Percentiles rank a stretch among this genome's conserved stretches.
These are phyloP conservation scores for Oreotrochilus melanogaster DNA, from an alignment of 2,113 vertebrate species.

Conservation along the genomic window DNA sequence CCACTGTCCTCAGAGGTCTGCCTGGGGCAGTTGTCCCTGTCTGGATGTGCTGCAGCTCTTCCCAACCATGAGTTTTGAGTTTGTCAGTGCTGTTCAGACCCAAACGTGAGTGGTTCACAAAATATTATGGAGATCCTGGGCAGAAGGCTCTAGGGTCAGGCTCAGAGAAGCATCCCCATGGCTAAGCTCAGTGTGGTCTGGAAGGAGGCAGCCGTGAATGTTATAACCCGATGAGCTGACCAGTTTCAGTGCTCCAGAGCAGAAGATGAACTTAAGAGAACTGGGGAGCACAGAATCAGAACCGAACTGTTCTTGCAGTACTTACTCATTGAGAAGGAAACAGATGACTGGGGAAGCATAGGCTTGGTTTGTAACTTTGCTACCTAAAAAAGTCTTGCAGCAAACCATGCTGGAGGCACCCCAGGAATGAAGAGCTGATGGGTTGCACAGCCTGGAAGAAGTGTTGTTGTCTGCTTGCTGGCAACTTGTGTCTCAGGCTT, in stretches of 20 bases:
- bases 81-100: neutral
- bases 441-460: neutral
- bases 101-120: rapidly evolving
- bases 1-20: neutral
- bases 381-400: neutral
- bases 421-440: neutral
- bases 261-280: neutral
- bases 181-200: rapidly evolving
- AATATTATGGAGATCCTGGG: neutral
- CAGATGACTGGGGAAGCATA: neutral
- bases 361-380: neutral
- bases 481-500: neutral
- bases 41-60: neutral
- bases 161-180: neutral
- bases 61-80: neutral
- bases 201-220: neutral
- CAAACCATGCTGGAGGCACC: neutral
- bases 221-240: neutral
- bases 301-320: rapidly evolving
- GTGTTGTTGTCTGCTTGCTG: neutral
- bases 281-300: neutral
- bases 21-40: neutral
- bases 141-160: neutral
- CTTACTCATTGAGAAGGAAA: neutral
- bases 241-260: neutral